Base-by-base conservation (phyloP, 2,888 invertebrate species). In the Spatulosminthurus flaviceps region DNA sequence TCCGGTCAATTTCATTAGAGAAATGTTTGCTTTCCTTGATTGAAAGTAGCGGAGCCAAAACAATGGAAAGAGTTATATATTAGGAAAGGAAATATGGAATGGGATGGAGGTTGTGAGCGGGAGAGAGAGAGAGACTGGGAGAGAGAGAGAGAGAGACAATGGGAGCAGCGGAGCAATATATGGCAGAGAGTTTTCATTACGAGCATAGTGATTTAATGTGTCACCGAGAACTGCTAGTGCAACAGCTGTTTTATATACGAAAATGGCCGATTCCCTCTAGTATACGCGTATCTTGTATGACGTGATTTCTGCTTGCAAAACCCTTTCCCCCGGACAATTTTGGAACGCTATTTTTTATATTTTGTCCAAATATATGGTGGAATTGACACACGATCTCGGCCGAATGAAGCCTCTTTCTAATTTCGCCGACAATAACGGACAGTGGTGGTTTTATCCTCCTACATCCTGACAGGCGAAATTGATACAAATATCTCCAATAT, bases 241-340 rank as follows among this genome's bases (percentile, higher is more conserved):
- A 85, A 85, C 85, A 83, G 85, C 84, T 85, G 84, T 82, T 84
- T 84, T 85, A 82, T 84, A 81, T 81, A 85, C 82, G 81, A 84
- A 84, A 85, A 85, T 82, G 83, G 83, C 83, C 85, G 83, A 83
- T 83, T 83, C 83, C 79, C 83, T 82, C 29, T 64, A 75, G 81
- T 81, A 76, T 79, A 72, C 81, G 28, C 42, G 76, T 24, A 67
- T 26, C 43, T 28, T 61, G 74, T 74, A 74, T 74, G 74, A 74
- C 74, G 74, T 74, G 74, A 74, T 74, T 74, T 60, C 71, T 60
- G 29, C 43, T n/a, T 61, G 29, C 9, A 69, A 73, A 76, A 77
- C 79, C 79, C 79, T 80, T 80, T 70, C 74, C 75, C 70, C 61
- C 77, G 78, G 80, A 80, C 80, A 77, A 80, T 74, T 80, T 72